These are phyloP conservation scores for Apodemia zela DNA, from an alignment of 2,888 invertebrate species.

Conservation along the genomic window DNA sequence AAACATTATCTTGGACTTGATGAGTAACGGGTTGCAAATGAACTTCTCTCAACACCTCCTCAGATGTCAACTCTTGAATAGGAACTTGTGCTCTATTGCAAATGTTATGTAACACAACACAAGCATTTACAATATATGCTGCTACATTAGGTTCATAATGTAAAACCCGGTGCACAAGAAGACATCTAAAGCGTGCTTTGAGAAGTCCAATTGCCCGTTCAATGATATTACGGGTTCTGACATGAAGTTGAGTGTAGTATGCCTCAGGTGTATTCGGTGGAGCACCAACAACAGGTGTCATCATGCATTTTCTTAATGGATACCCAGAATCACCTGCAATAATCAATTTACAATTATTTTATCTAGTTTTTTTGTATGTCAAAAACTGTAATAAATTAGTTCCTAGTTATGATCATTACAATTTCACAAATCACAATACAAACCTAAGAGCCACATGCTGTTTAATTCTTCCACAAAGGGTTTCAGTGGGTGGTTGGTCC, in stretches of 20 bases:
- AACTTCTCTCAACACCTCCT: neutral
- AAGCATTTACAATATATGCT: slow-evolving; percentile 27
- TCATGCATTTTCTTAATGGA: slow-evolving; percentile 20
- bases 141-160: slow-evolving; percentile 27
- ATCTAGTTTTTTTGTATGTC: neutral
- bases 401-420: neutral
- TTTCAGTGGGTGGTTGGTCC: neutral
- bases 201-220: slow-evolving; percentile 28
- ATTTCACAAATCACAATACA: neutral
- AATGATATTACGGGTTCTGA: slow-evolving; percentile 20
- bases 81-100: slow-evolving; percentile 19
- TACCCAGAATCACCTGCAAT: slow-evolving; percentile 25
- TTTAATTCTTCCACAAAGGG: neutral
- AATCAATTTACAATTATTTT: neutral
- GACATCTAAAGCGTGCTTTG: slow-evolving; percentile 29
- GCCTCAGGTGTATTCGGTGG: slow-evolving; percentile 20
- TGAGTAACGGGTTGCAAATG: neutral
- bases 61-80: slow-evolving; percentile 13
- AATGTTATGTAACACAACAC: slow-evolving; percentile 28
- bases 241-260: slow-evolving; percentile 21
- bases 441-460: neutral
- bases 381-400: neutral
- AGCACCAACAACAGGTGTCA: slow-evolving; percentile 22
- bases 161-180: slow-evolving; percentile 24
- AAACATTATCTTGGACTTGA: neutral